phyloP scores from a whole-genome alignment of 1,140 invertebrate species.

The Idris sp. region DNA sequence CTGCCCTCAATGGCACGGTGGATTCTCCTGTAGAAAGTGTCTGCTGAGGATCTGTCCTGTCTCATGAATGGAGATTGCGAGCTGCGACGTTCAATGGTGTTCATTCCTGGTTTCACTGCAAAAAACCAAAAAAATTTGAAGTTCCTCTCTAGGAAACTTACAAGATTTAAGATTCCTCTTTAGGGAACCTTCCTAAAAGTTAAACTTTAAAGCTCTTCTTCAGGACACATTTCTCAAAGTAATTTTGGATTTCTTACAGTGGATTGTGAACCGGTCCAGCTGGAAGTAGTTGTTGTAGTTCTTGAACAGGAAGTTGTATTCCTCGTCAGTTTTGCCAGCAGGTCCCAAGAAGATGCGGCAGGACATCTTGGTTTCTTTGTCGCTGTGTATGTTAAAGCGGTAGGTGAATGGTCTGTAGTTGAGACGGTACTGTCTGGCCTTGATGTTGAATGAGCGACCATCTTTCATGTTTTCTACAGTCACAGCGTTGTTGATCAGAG shows the following conservation, averaged over 20 bases:
- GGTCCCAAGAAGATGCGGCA: constrained; percentile 76
- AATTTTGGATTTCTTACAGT: constrained; percentile 63
- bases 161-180: no score
- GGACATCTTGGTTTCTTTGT: constrained; percentile 76
- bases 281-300: constrained; percentile 75
- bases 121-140: no score
- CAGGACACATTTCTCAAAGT: no score
- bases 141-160: no score
- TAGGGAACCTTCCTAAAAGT: no score
- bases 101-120: constrained; percentile 75
- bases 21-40: constrained; percentile 78
- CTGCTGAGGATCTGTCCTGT: constrained; percentile 77
- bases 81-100: constrained; percentile 74
- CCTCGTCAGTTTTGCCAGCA: constrained; percentile 66
- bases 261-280: constrained; percentile 75
- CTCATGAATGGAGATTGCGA: constrained; percentile 73
- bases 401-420: constrained; percentile 84
- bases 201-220: no score
- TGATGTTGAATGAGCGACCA: constrained; percentile 71
- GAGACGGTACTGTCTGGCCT: constrained; percentile 77
- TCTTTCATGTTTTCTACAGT: constrained; percentile 72
- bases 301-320: constrained; percentile 65
- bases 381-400: constrained; percentile 76
- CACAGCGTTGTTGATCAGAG: constrained; percentile 73
- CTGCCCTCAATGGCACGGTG: constrained; percentile 70